Base-by-base conservation (phyloP, 2,888 invertebrate genomes). In the Blastobasis adustella region DNA sequence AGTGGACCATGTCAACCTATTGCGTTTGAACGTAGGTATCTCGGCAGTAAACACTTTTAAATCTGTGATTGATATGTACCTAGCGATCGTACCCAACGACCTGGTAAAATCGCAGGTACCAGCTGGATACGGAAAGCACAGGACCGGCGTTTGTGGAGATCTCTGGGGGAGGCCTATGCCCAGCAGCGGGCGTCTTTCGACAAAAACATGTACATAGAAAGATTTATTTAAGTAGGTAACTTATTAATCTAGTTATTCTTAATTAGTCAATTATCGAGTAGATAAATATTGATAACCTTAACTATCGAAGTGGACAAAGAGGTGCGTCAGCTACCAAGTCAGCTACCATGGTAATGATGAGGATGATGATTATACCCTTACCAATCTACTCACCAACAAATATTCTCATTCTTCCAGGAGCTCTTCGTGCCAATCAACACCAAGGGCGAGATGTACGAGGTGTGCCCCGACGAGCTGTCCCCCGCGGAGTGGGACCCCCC, bases 381-480 rank as follows among this genome's bases (percentile, higher is more conserved):
- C 23, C 23, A 23, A 23, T 23, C 23, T 23, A 23, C 23, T 23
- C 23, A 23, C 23, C 23, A 23, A 23, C 23, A 1, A 23, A 23
- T n/a, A 23, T 2, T 2, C 50, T 57, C 67, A 47, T 52, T 6
- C 41, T 85, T 89, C 60, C 90, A 90, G 91, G 91, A 92, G 74
- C 85, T 94, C 61, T 94, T 93, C 79, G 92, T 94, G 61, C 93
- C 94, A 37, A 89, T 94, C 68, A 91, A 93, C 65, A 92, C 93
- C 50, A 93, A 93, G 73, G 94, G 94, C 45, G 93, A 93, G 76
- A 91, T 94, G 76, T 94, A 93, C 76, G 83, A 93, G 82, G 77
- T 92, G 79, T 76, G 90, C 78, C 82, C 90, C 57, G 78, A 85
- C 71, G 79, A 87, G 84, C 61, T 88, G 68, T 90, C 90, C 42